These are phyloP conservation scores for Zootoca vivipara DNA, from an alignment of 2,113 vertebrate genomes.

Conservation along the genomic window DNA sequence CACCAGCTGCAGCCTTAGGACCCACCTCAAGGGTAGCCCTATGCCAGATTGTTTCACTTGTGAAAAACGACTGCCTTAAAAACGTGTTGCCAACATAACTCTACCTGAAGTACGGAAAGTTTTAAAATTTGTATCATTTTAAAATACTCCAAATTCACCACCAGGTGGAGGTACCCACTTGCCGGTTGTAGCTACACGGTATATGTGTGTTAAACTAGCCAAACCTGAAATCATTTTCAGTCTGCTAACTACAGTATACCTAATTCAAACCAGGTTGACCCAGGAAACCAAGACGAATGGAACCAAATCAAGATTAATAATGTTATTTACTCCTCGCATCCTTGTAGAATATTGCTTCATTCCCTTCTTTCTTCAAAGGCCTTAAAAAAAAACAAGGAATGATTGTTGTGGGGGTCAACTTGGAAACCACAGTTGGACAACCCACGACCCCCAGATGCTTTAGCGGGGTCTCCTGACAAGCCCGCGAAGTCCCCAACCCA, in stretches of 20 bases:
- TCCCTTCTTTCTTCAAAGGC: background rate
- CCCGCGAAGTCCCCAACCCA: too few relatives aligned
- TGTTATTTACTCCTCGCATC: background rate
- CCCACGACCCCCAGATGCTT: too few relatives aligned
- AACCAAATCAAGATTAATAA: background rate
- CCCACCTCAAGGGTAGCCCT: too few relatives aligned
- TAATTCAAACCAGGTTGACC: background rate
- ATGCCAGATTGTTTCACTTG: background rate
- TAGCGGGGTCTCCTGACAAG: too few relatives aligned
- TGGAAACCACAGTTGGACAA: too few relatives aligned
- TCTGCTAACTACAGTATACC: background rate
- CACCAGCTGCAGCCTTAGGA: too few relatives aligned
- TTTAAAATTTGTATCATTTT: background rate
- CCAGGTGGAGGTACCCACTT: constrained; percentile 51
- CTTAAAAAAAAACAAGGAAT: too few relatives aligned
- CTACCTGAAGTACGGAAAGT: background rate
- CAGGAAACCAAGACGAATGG: background rate
- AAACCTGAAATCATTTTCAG: background rate
- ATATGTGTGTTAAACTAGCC: background rate
- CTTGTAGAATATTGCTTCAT: background rate
- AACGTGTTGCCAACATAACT: background rate
- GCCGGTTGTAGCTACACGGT: background rate
- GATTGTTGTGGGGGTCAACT: too few relatives aligned
- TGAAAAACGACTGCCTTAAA: background rate
- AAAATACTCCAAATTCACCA: constrained; percentile 45